phyloP scores from a whole-genome alignment of 2,888 invertebrate species.

The Lepidonotus clava region DNA sequence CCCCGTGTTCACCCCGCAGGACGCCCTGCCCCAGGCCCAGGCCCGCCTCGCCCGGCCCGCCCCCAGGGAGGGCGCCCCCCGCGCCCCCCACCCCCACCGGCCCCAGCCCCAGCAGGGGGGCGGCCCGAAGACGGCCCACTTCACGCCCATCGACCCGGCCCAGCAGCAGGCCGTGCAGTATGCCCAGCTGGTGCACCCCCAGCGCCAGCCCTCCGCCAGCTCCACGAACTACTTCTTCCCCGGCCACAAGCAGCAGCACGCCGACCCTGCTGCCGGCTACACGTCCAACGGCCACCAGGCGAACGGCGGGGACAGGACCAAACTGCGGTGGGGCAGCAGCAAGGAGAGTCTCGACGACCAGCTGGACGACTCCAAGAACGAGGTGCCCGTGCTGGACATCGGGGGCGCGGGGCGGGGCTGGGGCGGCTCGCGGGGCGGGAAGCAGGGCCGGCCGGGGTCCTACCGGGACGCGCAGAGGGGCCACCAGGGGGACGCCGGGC shows the following conservation, averaged over 20 bases:
- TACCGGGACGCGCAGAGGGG: background rate
- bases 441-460: background rate
- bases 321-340: slow-evolving; percentile 16
- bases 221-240: slow-evolving; percentile 30
- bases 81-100: background rate
- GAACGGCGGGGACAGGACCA: background rate
- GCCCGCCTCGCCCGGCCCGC: background rate
- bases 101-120: slow-evolving; percentile 14
- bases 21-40: slow-evolving; percentile 6
- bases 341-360: slow-evolving; percentile 7
- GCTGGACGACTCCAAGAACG: background rate
- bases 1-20: background rate
- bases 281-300: background rate
- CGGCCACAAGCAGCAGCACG: background rate
- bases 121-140: slow-evolving; percentile 50
- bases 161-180: background rate
- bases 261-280: background rate
- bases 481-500: background rate
- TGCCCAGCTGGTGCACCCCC: slow-evolving; percentile 19
- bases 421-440: background rate
- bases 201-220: slow-evolving; percentile 1
- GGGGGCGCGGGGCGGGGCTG: background rate
- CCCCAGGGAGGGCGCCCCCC: background rate
- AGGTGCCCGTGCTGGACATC: slow-evolving; percentile 22
- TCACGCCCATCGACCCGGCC: slow-evolving; percentile 34